Percentiles rank a stretch among this genome's conserved stretches.
Evolutionary conservation across 2,797 vertebrate species (phyloP).

Genomic region (Chelonia mydas): DNA sequence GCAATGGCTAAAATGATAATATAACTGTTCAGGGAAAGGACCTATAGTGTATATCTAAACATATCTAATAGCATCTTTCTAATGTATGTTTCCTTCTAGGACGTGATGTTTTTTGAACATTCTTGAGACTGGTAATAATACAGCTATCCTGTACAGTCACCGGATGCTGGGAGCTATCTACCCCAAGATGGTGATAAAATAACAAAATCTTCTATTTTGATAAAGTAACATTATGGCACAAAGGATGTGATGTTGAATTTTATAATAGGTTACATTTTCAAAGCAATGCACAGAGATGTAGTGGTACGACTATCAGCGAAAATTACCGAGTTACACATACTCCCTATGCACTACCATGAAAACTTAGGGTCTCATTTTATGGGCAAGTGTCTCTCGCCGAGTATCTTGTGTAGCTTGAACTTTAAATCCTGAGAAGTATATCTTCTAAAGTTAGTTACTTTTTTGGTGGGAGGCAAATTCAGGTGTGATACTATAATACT

Average conservation of each 20-base stretch:
- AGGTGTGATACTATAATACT: neutral
- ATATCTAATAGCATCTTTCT: neutral
- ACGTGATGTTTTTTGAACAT: conserved; percentile 79
- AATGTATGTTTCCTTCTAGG: conserved; percentile 44
- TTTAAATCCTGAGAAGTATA: neutral
- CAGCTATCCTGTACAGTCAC: neutral
- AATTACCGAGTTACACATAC: neutral
- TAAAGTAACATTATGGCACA: neutral
- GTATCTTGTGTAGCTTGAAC: neutral
- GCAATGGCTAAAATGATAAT: too few relatives aligned
- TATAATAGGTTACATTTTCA: neutral
- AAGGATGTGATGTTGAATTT: neutral
- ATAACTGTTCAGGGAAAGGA: too few relatives aligned
- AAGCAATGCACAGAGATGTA: neutral
- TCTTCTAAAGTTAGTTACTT: neutral
- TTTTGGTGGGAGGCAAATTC: neutral
- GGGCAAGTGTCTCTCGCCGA: neutral
- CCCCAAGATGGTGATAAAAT: neutral
- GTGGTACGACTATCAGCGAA: neutral
- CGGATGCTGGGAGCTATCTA: neutral
- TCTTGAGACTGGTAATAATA: neutral
- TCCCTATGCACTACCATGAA: too few relatives aligned
- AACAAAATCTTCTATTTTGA: neutral
- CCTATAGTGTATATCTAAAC: too few relatives aligned
- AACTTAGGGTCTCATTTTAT: neutral